Percentiles rank a stretch among this genome's conserved stretches.
Conservation (phyloP, 2,888 invertebrate genomes). For the Xylota segnis region DNA sequence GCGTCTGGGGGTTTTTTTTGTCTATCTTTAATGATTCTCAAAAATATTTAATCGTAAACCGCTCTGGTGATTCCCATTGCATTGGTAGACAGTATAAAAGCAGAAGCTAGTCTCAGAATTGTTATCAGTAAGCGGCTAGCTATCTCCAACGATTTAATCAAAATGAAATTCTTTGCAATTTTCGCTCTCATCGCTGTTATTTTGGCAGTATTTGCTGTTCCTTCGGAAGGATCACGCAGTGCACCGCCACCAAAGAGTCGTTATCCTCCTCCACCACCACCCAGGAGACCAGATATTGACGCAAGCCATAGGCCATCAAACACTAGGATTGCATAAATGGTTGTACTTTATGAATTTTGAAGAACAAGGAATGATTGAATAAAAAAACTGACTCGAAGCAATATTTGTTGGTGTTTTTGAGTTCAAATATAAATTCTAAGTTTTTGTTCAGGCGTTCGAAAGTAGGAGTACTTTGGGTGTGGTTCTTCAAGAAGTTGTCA, state of each 20-base stretch:
- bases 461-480: no score
- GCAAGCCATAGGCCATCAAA: slow-evolving; percentile 62
- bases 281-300: slow-evolving; percentile 53
- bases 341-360: neutral
- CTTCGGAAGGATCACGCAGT: slow-evolving; percentile 55
- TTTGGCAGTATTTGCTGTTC: slow-evolving; percentile 42
- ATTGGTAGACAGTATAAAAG: slow-evolving; percentile 8
- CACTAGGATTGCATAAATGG: slow-evolving; percentile 40
- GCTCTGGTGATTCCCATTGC: no score
- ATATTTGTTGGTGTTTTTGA: neutral
- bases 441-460: no score
- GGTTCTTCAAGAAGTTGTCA: no score
- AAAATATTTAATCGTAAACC: no score
- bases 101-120: neutral
- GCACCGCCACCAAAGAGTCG: slow-evolving; percentile 3
- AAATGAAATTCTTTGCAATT: slow-evolving; percentile 60
- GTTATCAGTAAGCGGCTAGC: neutral
- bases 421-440: no score
- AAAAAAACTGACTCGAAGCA: neutral
- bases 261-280: slow-evolving; percentile 22
- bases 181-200: slow-evolving; percentile 42
- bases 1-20: no score
- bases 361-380: neutral
- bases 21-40: no score
- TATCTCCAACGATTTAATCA: neutral